A percentile compares a stretch with the other conserved stretches of the same genome.
Conservation (phyloP, 2,888 invertebrate genomes). For the Drosophila fungiperda region DNA sequence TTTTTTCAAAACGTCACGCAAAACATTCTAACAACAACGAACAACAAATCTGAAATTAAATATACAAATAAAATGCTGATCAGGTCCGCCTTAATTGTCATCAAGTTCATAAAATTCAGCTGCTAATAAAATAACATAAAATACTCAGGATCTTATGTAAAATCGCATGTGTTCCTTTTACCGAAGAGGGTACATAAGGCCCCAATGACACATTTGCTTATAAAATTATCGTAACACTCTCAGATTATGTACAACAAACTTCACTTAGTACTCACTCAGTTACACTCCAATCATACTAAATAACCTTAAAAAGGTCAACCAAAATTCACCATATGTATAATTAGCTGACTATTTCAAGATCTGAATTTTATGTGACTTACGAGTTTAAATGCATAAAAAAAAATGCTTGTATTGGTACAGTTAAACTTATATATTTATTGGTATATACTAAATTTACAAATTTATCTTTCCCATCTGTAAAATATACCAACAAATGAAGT, state of each 20-base stretch:
- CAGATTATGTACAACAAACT: conserved; percentile 17
- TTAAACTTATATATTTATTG: background rate
- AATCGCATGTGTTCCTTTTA: background rate
- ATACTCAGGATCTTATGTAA: conserved; percentile 15
- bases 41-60: conserved; percentile 8
- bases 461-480: conserved; percentile 33
- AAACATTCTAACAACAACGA: conserved; percentile 29
- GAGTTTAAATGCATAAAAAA: conserved; percentile 21
- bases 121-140: conserved; percentile 14
- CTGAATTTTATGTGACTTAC: conserved; percentile 33
- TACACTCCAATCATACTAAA: conserved; percentile 13
- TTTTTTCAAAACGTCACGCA: conserved; percentile 3
- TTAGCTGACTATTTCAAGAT: conserved; percentile 28
- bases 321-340: conserved; percentile 11
- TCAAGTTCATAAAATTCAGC: conserved; percentile 30
- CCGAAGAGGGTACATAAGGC: background rate
- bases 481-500: conserved; percentile 63
- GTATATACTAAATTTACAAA: conserved; percentile 4
- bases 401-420: conserved; percentile 4
- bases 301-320: conserved; percentile 23
- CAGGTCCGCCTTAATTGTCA: conserved; percentile 29
- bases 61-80: conserved; percentile 29
- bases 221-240: conserved; percentile 17
- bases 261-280: conserved; percentile 13
- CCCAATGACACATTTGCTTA: conserved; percentile 49